Evolutionary conservation across 1,140 invertebrate species (phyloP).

Genomic region (Propsilocerus akamusi): DNA sequence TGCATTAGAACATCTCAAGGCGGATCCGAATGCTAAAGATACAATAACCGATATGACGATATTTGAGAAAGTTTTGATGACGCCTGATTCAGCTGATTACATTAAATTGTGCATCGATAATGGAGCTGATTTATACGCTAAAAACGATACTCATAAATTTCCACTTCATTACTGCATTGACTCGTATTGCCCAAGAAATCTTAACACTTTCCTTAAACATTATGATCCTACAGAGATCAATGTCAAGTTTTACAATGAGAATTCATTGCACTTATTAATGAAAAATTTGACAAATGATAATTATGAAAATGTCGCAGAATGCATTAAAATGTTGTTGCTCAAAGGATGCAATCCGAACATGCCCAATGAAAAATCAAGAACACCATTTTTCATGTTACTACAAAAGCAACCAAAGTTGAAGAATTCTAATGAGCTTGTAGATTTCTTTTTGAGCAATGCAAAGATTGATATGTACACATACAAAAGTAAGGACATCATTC

Average conservation of each 20-base stretch:
- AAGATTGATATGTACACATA: slow-evolving; percentile 35
- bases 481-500: slow-evolving; percentile 32
- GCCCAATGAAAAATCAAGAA: slow-evolving; percentile 35
- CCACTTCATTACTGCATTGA: slow-evolving; percentile 48
- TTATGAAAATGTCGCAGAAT: slow-evolving; percentile 21
- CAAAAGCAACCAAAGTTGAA: slow-evolving; percentile 26
- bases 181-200: slow-evolving; percentile 29
- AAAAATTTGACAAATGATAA: slow-evolving; percentile 31
- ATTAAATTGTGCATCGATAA: slow-evolving; percentile 38
- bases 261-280: slow-evolving; percentile 39
- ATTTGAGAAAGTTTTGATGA: slow-evolving; percentile 17
- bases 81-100: slow-evolving; percentile 28
- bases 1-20: slow-evolving; percentile 12
- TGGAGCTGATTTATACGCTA: slow-evolving; percentile 41
- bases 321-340: slow-evolving; percentile 32
- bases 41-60: slow-evolving; percentile 11
- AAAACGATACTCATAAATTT: slow-evolving; percentile 27
- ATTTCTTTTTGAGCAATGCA: slow-evolving; percentile 26
- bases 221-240: slow-evolving; percentile 29
- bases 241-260: slow-evolving; percentile 30
- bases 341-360: slow-evolving; percentile 40
- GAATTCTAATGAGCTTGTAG: slow-evolving; percentile 26
- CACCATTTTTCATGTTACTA: slow-evolving; percentile 43
- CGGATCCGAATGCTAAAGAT: slow-evolving; percentile 13
- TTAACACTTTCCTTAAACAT: slow-evolving; percentile 31